Base-by-base conservation (phyloP, 2,888 invertebrate genomes). In the Cantharis lateralis region DNA sequence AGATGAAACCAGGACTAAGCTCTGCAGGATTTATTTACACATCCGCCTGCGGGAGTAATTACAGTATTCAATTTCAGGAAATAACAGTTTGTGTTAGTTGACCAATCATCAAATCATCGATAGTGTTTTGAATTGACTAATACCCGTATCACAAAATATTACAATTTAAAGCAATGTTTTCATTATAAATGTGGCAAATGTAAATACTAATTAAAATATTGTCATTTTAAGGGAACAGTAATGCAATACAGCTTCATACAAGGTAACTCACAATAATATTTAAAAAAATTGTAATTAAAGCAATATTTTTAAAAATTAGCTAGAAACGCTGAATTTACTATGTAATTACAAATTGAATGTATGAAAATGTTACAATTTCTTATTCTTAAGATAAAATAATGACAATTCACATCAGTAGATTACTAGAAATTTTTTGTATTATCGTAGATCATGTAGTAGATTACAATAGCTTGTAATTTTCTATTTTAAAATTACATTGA, bases 11-110 rank as follows among this genome's bases (percentile, higher is more conserved):
- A 48, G 48, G 48, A 48, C 48, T 48, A 48, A 48, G 48, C 48
- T 48, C 7, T 48, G 48, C 48, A 48, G 48, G 48, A 48, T 48
- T 48, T 48, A 48, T 48, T 48, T 48, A 48, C 48, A 48, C 48
- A 48, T 48, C 48, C n/a, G 48, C 48, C 48, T 48, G 48, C 48
- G n/a, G 48, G 48, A 48, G 48, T 48, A 48, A 48, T 48, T 48
- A 48, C 48, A 48, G 48, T 48, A 48, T 48, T 48, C 48, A 71
- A 75, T 24, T 72, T 69, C 63, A 76, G 76, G 70, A 72, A 76
- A 72, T 69, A 69, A 32, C 76, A 76, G 69, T 72, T 76, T 76
- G 76, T 76, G 20, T 64, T 76, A 70, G 76, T 72, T 64, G 68
- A 72, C 28, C 24, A 63, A 72, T 71, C 62, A 18, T 62, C 20